Conservation (phyloP, 2,888 invertebrate genomes). For the Callinectes sapidus region DNA sequence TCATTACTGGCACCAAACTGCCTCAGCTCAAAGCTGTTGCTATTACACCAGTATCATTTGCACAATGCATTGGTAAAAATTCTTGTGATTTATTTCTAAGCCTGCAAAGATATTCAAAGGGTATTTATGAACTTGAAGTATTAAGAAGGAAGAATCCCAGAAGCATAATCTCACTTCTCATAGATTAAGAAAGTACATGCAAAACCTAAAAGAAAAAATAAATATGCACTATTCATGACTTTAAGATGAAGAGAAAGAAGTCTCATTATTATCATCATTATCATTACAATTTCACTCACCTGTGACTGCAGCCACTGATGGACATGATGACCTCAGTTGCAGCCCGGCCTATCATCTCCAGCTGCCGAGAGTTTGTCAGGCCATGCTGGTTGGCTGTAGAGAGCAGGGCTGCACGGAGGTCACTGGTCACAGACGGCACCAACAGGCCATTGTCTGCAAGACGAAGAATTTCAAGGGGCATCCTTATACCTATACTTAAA, state of each 20-base stretch:
- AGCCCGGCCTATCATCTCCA: conserved; percentile 88
- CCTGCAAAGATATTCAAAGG: not conserved
- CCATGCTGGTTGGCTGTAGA: conserved; percentile 83
- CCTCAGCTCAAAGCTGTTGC: not conserved
- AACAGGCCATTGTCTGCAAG: conserved; percentile 84
- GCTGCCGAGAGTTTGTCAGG: conserved; percentile 81
- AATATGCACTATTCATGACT: not conserved
- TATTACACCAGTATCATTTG: not conserved
- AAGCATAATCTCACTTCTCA: not conserved
- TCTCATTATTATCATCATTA: not conserved
- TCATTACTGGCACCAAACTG: not conserved
- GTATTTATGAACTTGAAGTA: not conserved
- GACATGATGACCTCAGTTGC: conserved; percentile 89
- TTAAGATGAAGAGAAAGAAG: not conserved
- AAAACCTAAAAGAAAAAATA: not conserved
- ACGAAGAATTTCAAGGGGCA: not conserved
- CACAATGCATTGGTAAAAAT: too few species aligned
- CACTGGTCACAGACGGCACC: conserved; percentile 85
- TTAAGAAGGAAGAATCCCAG: not conserved
- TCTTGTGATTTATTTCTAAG: too few species aligned
- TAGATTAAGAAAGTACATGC: not conserved
- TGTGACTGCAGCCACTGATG: conserved; percentile 88
- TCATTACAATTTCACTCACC: conserved; percentile 74
- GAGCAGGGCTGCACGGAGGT: conserved; percentile 83
- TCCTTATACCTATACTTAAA: too few species aligned